These are phyloP conservation scores for Ophioderma brevispina DNA, from an alignment of 35 echinoderm and acorn worm genomes.

Conservation along the genomic window DNA sequence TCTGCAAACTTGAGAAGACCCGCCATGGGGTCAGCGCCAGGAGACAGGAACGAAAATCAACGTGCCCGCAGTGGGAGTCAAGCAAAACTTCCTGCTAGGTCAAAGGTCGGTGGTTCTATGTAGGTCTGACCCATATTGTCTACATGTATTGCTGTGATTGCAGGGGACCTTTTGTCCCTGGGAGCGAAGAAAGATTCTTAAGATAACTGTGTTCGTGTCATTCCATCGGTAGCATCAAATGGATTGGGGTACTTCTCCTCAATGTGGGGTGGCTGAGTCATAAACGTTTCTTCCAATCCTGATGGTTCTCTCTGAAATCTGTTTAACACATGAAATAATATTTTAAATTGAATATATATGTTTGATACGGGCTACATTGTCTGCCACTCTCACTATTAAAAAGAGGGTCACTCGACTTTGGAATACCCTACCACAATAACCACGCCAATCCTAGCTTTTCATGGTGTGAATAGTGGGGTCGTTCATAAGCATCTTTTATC, in stretches of 20 bases:
- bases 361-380: no score
- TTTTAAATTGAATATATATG: no score
- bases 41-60: slow-evolving; percentile 94
- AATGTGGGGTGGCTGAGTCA: slow-evolving; percentile 87
- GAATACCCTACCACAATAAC: no score
- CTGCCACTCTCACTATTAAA: no score
- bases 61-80: slow-evolving; percentile 80
- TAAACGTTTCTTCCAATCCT: slow-evolving; percentile 94
- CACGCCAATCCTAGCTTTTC: no score
- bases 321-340: no score
- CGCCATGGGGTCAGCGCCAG: slow-evolving; percentile 98
- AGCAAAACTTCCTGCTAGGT: slow-evolving; percentile 92
- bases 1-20: slow-evolving; percentile 96
- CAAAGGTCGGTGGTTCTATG: slow-evolving; percentile 97
- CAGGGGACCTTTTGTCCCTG: slow-evolving; percentile 94
- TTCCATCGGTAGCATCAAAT: slow-evolving; percentile 51
- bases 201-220: slow-evolving; percentile 72
- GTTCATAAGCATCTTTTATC: no score
- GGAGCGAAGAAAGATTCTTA: slow-evolving; percentile 72
- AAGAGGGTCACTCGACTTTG: no score
- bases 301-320: slow-evolving; percentile 78
- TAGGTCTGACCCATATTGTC: slow-evolving; percentile 88
- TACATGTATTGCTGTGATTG: slow-evolving; percentile 81
- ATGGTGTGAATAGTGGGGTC: no score
- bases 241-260: slow-evolving; percentile 65